Evolutionary conservation across 2,888 invertebrate species (phyloP).

Genomic region (Heliconius aoede): DNA sequence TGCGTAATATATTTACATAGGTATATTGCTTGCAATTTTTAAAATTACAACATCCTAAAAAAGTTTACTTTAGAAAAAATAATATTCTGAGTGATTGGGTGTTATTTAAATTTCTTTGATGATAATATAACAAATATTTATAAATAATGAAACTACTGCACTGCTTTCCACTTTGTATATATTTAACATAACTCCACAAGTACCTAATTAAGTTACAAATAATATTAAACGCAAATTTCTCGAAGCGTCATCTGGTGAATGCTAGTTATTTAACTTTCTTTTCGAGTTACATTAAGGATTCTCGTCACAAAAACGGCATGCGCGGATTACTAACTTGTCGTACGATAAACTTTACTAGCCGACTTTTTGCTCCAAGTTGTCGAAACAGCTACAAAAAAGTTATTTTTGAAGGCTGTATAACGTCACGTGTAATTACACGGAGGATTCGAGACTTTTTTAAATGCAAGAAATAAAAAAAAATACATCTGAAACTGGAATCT

Average conservation of each 20-base stretch:
- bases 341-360: slow-evolving; percentile 54
- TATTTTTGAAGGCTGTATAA: slow-evolving; percentile 21
- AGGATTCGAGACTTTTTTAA: slow-evolving; percentile 1
- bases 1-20: neutral
- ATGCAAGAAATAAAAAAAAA: slow-evolving; percentile 2
- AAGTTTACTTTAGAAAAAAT: too few relatives aligned
- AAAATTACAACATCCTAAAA: too few relatives aligned
- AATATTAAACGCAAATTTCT: slow-evolving; percentile 11
- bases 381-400: slow-evolving; percentile 31
- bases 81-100: too few relatives aligned
- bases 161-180: neutral
- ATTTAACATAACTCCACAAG: neutral
- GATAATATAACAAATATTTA: too few relatives aligned
- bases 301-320: slow-evolving; percentile 62
- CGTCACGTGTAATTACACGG: slow-evolving; percentile 27
- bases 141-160: neutral
- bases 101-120: too few relatives aligned
- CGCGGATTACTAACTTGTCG: slow-evolving; percentile 62
- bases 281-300: slow-evolving; percentile 62
- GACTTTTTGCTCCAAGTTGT: slow-evolving; percentile 32
- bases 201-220: neutral
- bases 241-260: slow-evolving; percentile 10
- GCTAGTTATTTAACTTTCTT: slow-evolving; percentile 35
- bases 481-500: neutral
- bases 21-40: neutral